Percentiles rank a stretch among this genome's conserved stretches.
These are phyloP conservation scores for Actenoides lindsayi DNA, from an alignment of 2,113 vertebrate genomes.

Conservation along the genomic window DNA sequence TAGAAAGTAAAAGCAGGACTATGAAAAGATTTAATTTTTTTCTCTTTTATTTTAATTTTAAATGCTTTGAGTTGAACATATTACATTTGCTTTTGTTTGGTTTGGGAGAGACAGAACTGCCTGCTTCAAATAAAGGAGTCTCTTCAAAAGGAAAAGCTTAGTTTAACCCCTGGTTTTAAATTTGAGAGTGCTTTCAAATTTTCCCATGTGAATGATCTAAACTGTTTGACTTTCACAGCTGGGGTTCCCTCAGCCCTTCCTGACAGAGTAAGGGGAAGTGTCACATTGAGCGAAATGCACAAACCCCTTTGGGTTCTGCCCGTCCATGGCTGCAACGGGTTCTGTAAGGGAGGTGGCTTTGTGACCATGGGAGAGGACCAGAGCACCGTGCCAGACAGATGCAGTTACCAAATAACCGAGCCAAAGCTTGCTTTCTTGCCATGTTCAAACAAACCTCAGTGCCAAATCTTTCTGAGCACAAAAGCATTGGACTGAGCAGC, in stretches of 20 bases:
- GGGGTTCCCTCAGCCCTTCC: background rate
- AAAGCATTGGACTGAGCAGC: background rate
- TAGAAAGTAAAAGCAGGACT: background rate
- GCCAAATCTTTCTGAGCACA: background rate
- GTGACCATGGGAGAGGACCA: background rate
- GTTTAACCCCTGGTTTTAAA: background rate
- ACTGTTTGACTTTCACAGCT: background rate
- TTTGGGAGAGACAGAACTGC: background rate
- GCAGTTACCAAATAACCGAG: background rate
- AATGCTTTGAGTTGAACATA: background rate
- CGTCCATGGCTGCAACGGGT: accelerated
- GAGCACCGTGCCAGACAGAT: background rate
- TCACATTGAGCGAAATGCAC: background rate
- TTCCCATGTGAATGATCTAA: background rate
- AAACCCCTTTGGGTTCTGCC: background rate
- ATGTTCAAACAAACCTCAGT: background rate
- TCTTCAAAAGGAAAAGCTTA: background rate
- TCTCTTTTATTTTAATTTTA: background rate
- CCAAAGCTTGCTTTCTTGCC: background rate
- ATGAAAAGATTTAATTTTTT: background rate
- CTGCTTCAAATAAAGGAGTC: background rate
- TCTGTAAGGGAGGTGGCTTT: background rate
- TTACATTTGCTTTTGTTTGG: background rate
- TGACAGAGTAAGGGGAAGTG: background rate
- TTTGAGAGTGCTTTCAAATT: background rate